Conservation (phyloP, 2,888 invertebrate species). For the Strigamia crassipes region DNA sequence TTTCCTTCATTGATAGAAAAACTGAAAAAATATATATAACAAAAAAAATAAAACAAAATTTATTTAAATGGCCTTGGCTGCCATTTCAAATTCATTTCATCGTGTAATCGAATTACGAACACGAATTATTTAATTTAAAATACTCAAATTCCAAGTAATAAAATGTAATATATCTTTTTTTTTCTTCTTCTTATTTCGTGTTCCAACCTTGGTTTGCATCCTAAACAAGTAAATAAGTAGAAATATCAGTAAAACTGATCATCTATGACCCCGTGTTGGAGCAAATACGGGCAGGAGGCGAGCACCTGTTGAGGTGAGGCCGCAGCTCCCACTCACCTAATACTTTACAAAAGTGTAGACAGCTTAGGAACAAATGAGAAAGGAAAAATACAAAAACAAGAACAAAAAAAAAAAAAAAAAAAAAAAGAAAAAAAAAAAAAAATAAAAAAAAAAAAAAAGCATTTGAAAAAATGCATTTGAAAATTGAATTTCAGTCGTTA, state of each 20-base stretch:
- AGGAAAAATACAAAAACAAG: too few species aligned
- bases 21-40: neutral
- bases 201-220: neutral
- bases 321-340: neutral
- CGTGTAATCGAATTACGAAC: neutral
- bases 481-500: neutral
- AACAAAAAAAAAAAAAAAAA: too few species aligned
- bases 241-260: conserved; percentile 13
- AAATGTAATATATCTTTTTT: too few species aligned
- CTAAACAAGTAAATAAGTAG: neutral
- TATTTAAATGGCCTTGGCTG: neutral
- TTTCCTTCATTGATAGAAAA: conserved; percentile 4
- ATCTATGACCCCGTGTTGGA: neutral
- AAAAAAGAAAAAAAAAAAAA: too few species aligned
- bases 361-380: neutral
- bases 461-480: too few species aligned
- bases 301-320: conserved; percentile 26
- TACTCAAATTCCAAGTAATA: too few species aligned
- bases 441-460: too few species aligned
- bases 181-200: neutral
- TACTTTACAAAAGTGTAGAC: conserved; percentile 3
- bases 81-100: neutral
- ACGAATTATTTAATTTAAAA: neutral
- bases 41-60: neutral
- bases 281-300: conserved; percentile 27